Evolutionary conservation across 2,888 invertebrate genomes (phyloP).

Genomic region (Galerucella pusilla): DNA sequence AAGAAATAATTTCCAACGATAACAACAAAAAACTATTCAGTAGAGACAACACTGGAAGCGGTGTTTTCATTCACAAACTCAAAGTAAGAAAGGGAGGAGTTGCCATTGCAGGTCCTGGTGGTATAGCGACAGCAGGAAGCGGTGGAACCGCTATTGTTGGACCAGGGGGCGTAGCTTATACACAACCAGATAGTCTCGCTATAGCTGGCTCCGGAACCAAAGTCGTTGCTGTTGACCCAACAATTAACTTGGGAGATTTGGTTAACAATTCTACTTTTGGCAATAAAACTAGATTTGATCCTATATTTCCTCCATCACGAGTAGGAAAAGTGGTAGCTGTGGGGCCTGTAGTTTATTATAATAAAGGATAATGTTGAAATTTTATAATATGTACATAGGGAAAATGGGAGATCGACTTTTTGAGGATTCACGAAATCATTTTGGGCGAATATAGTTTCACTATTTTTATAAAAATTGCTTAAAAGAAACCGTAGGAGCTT

Average conservation of each 20-base stretch:
- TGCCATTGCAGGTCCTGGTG: constrained; percentile 85
- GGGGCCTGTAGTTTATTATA: constrained; percentile 79
- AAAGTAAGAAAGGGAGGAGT: constrained; percentile 81
- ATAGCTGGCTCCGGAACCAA: constrained; percentile 81
- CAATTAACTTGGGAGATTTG: constrained; percentile 70
- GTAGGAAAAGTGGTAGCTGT: constrained; percentile 79
- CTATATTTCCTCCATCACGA: constrained; percentile 61
- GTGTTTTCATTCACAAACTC: constrained; percentile 76
- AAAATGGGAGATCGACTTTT: constrained; percentile 38
- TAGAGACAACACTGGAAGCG: constrained; percentile 67
- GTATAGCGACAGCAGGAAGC: constrained; percentile 81
- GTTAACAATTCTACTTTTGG: constrained; percentile 57
- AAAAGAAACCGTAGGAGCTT: constrained; percentile 27
- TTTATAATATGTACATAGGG: constrained; percentile 32
- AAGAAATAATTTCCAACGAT: constrained; percentile 53
- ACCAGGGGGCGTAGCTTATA: constrained; percentile 80
- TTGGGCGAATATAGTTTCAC: neutral
- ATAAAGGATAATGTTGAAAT: constrained; percentile 54
- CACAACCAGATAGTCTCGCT: constrained; percentile 79
- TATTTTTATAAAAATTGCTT: neutral
- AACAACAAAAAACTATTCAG: constrained; percentile 58
- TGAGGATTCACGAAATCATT: constrained; percentile 39
- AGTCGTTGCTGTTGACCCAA: constrained; percentile 74
- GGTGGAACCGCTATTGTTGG: constrained; percentile 86
- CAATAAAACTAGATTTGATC: constrained; percentile 55